Evolutionary conservation across 2,797 vertebrate genomes (phyloP), one percentile per base, ranked within the genome.

Genomic region (Neosilurus mollespiculum): DNA sequence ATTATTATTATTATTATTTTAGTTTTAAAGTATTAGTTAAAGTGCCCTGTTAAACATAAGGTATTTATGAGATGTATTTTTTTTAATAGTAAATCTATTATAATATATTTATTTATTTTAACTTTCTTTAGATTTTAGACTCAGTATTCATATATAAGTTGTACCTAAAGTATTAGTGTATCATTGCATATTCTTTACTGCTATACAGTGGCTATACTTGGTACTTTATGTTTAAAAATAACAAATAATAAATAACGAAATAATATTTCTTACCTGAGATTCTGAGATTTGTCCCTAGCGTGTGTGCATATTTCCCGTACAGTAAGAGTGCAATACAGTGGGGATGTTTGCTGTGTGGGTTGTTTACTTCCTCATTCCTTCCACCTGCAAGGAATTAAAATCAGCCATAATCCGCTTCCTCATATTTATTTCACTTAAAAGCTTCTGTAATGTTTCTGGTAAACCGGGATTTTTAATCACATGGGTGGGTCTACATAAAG

Each of bases 331-430:
- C 4, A 2, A 18, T 2, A 49, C 69, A 69, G 70, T 61, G 15
- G 37, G 37, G 66, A 51, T 61, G 78, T 43, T 64, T 75, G 51
- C 59, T 64, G 8, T 53, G 67, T 18, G 4, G 9, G 26, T 62
- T 69, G 2, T 82, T 84, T 20, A 90, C 90, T 95, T 95, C 94
- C 93, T 91, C 93, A 91, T 94, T 93, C 91, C 83, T 91, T 87
- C 67, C 72, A 88, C 86, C 85, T 85, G 62, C 26, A 66, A 83
- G 22, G 81, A 84, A 86, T 61, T 83, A 84, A 20, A 51, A 10
- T 69, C 65, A 24, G 24, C 71, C 26, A 75, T 58, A 34, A 12
- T 7, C 7, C 54, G 10, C 70, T 86, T 87, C 82, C 56, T 62
- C 59, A 58, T 56, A 65, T 16, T 80, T 18, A 26, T 80, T 80